Evolutionary conservation across 2,113 vertebrate species (phyloP).

Genomic region (Leuciscus idus): DNA sequence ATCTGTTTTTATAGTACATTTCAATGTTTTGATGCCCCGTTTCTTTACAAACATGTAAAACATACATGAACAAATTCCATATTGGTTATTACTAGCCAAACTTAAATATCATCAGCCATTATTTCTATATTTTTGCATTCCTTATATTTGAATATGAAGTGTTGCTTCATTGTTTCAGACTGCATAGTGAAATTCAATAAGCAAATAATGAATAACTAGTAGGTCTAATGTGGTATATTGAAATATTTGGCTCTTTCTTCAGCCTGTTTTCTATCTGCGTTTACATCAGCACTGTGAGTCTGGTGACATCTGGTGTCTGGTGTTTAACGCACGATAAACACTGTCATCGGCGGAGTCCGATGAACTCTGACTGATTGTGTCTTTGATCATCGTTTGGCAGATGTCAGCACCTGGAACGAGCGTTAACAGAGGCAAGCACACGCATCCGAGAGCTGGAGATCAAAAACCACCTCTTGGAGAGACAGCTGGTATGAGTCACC

Average conservation of each 20-base stretch:
- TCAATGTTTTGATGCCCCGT: no score
- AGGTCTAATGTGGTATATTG: not conserved
- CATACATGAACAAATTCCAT: no score
- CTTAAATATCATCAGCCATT: no score
- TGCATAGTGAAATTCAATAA: not conserved
- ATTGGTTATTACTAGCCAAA: no score
- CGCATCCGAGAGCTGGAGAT: conserved; percentile 83
- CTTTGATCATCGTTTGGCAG: conserved; percentile 68
- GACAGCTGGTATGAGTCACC: conserved; percentile 81
- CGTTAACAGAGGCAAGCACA: conserved; percentile 81
- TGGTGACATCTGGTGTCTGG: not conserved
- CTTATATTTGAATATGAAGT: no score
- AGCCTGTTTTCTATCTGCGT: not conserved
- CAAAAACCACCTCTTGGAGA: conserved; percentile 84
- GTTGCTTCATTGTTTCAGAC: not conserved
- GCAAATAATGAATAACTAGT: no score
- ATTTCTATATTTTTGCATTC: no score
- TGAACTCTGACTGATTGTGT: conserved; percentile 9
- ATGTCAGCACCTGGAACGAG: conserved; percentile 84
- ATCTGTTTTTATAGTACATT: no score
- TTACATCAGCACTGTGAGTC: not conserved
- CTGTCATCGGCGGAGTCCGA: not conserved
- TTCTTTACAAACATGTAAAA: no score
- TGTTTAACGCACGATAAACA: not conserved
- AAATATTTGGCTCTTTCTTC: not conserved